Evolutionary conservation across 1,140 invertebrate genomes (phyloP), one percentile per base, ranked within the genome.

Genomic region (Orius insidiosus): DNA sequence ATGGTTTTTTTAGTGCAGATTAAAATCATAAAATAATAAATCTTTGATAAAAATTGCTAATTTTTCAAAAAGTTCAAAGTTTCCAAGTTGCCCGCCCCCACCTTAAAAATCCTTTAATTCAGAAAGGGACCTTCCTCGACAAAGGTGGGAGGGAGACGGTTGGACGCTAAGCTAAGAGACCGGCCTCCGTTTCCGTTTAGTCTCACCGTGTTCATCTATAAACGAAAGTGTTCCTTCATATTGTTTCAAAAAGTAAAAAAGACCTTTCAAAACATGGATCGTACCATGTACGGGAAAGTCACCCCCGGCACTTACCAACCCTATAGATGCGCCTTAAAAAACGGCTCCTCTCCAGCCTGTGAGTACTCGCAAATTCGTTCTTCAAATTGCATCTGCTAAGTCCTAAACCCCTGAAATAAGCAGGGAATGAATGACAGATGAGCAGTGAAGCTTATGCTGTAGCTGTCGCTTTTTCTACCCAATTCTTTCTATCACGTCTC

Each of bases 221-320:
- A 24, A 24, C 24, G 35, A 15, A 18, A 14, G 38, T 40, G 38
- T 40, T 40, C 11, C 5, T 40, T 39, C 15, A 37, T 15, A 37
- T 11, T 37, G 3, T 24, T 4, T 24, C 24, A 24, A 24, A 24
- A 7, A 24, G 7, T 4, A 24, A 24, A 7, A 24, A 24, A 24
- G 7, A 24, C 3, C 24, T 24, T 3, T 3, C 3, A 24, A 37
- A 34, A 31, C 11, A 50, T 85, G 80, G 82, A 85, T 71, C 68
- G 80, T 58, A 80, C 80, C 58, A 84, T 84, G 78, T 85, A 85
- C 59, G 80, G 80, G 47, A 84, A 84, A 64, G 68, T 83, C 51
- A 71, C 76, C 56, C 80, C 78, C 9, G 79, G 78, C 51, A 77
- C 75, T 56, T 76, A 81, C 61, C 77, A 81, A 56, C 82, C 82